These are phyloP conservation scores for Argyresthia goedartella DNA, from an alignment of 2,888 invertebrate species.

Conservation along the genomic window DNA sequence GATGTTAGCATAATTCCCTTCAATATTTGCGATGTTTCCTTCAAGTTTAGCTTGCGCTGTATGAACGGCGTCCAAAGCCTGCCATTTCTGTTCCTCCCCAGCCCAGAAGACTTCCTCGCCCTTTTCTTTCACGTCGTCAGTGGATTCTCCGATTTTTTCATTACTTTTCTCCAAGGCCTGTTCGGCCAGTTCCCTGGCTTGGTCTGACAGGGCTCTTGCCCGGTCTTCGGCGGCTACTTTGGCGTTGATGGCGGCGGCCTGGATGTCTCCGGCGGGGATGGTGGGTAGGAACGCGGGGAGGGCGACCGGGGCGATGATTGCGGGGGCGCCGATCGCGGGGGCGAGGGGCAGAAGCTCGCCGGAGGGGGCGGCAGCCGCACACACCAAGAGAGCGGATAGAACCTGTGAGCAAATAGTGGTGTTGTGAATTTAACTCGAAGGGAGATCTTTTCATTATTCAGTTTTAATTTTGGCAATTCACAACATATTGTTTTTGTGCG, in stretches of 20 bases:
- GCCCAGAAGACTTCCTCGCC: slow-evolving; percentile 30
- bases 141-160: slow-evolving; percentile 27
- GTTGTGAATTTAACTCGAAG: not conserved
- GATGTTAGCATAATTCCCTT: slow-evolving; percentile 36
- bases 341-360: slow-evolving; percentile 20
- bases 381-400: slow-evolving; percentile 35
- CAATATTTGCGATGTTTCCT: slow-evolving; percentile 35
- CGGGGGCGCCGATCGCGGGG: slow-evolving; percentile 20
- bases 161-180: slow-evolving; percentile 21
- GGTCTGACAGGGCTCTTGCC: slow-evolving; percentile 22
- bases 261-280: slow-evolving; percentile 44
- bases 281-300: slow-evolving; percentile 29
- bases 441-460: too few species aligned
- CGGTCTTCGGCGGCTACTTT: slow-evolving; percentile 29
- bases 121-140: slow-evolving; percentile 25
- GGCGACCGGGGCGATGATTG: slow-evolving; percentile 21
- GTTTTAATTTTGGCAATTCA: too few species aligned
- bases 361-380: slow-evolving; percentile 38
- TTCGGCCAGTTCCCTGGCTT: slow-evolving; percentile 18
- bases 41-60: slow-evolving; percentile 44
- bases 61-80: slow-evolving; percentile 41
- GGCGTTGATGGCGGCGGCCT: slow-evolving; percentile 52
- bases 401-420: slow-evolving; percentile 27
- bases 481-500: too few species aligned
- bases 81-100: slow-evolving; percentile 53